phyloP scores from a whole-genome alignment of 2,113 vertebrate genomes.

The Hiodon alosoides region DNA sequence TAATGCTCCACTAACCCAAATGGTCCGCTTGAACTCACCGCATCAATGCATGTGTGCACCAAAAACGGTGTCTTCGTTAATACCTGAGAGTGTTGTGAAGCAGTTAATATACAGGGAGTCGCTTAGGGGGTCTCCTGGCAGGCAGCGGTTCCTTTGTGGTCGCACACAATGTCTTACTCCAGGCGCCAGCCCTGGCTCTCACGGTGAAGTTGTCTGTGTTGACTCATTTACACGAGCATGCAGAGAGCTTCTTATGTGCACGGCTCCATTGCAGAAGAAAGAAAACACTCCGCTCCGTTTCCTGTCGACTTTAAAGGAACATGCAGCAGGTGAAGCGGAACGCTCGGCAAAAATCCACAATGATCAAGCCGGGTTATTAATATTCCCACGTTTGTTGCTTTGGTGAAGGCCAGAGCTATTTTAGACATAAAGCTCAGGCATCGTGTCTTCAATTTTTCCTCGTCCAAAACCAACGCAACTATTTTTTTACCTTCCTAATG shows the following conservation, averaged over 20 bases:
- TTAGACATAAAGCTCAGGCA: constrained; percentile 32
- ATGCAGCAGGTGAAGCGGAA: constrained; percentile 48
- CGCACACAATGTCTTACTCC: too few species aligned
- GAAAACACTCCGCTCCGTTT: constrained; percentile 20
- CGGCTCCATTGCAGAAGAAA: constrained; percentile 2
- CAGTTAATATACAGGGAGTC: too few species aligned
- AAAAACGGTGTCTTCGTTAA: too few species aligned
- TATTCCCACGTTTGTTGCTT: constrained; percentile 34
- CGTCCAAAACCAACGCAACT: constrained; percentile 33
- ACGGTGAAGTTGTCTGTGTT: too few species aligned
- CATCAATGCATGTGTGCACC: too few species aligned
- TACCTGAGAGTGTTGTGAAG: too few species aligned
- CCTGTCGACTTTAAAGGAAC: constrained; percentile 33
- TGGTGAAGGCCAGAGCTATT: constrained; percentile 11
- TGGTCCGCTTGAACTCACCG: too few species aligned
- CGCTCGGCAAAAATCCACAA: constrained; percentile 38
- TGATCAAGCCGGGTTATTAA: constrained; percentile 38
- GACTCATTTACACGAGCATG: too few species aligned
- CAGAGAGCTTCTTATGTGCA: constrained; percentile 21
- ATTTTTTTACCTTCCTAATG: constrained; percentile 46
- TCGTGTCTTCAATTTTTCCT: constrained; percentile 34
- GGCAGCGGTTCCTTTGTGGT: too few species aligned
- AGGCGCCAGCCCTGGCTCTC: too few species aligned
- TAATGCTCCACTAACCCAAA: too few species aligned
- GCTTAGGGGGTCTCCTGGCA: too few species aligned